Evolutionary conservation across 2,113 vertebrate genomes (phyloP), one percentile per base, ranked within the genome.

Genomic region (Aspidoscelis tigris): DNA sequence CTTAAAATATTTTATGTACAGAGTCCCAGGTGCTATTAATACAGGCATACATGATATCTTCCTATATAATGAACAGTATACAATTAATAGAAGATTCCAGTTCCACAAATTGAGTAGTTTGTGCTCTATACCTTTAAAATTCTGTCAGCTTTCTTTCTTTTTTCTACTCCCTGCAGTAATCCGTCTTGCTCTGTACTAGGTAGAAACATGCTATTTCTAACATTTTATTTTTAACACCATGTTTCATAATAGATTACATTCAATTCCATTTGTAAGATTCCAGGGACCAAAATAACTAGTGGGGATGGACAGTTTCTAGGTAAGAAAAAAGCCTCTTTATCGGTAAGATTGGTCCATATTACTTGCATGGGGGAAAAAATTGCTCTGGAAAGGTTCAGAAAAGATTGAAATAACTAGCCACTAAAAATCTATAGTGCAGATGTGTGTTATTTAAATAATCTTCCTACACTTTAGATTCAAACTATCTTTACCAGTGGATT

Each of bases 201-300:
- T 86, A 93, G 90, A 91, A 93, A 92, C 0, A 43, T 93, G 89
- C 93, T 93, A 91, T 93, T 94, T 92, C 90, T 81, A 89, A 89
- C 2, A 0, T 89, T 92, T 94, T 93, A 93, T 94, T 94, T 94
- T 94, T 94, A 94, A 92, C 94, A 90, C 55, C 76, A 8, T 88
- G 85, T 94, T 94, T 94, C 90, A 91, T 94, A 94, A 93, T 92
- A 92, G 90, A 94, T 93, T 91, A 92, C 89, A 88, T 90, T 92
- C 87, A 90, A 82, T 92, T 92, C 88, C 86, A 90, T 90, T 93
- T 89, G 84, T 91, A 90, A 93, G 82, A 77, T 92, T 82, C 88
- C 87, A 64, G 78, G 85, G 89, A 92, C 86, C 82, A 92, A 91
- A 94, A 94, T 92, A 93, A 86, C 85, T 90, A 47, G 73, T 85